Evolutionary conservation across 2,113 vertebrate species (phyloP).

Genomic region (Daboia siamensis): DNA sequence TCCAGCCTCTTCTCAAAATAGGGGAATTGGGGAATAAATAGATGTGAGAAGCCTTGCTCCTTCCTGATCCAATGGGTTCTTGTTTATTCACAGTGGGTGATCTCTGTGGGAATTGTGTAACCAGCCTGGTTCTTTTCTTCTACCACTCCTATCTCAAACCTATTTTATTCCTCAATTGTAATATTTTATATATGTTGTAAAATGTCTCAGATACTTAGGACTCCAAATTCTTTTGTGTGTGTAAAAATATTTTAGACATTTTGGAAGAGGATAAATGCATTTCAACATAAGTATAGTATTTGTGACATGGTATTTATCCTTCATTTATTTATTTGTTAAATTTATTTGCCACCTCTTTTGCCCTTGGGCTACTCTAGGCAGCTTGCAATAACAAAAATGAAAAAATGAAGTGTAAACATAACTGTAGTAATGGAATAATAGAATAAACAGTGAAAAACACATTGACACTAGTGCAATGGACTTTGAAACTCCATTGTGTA

Average conservation of each 20-base stretch:
- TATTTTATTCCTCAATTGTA: conserved; percentile 20
- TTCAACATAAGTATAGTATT: conserved; percentile 37
- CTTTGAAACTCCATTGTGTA: conserved; percentile 31
- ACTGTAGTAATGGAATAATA: not conserved
- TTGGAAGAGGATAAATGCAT: conserved; percentile 49
- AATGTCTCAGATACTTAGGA: conserved; percentile 46
- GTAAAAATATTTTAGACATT: conserved; percentile 41
- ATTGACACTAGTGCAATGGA: conserved; percentile 54
- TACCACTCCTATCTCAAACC: not conserved
- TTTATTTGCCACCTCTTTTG: not conserved
- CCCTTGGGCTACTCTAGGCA: not conserved
- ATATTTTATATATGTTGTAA: conserved; percentile 46
- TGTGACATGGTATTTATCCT: conserved; percentile 34
- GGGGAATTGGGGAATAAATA: not conserved
- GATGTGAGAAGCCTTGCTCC: not conserved
- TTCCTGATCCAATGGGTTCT: too few relatives aligned
- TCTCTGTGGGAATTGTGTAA: not conserved
- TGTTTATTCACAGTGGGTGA: not conserved
- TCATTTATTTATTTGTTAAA: conserved; percentile 54
- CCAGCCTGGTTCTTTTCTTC: not conserved
- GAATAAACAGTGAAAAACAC: conserved; percentile 30
- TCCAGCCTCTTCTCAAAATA: not conserved
- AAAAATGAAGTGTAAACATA: not conserved
- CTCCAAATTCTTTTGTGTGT: conserved; percentile 36
- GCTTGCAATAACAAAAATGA: not conserved